A percentile compares a stretch with the other conserved stretches of the same genome.
Evolutionary conservation across 2,888 invertebrate species (phyloP).

Genomic region (Melipona bicolor): DNA sequence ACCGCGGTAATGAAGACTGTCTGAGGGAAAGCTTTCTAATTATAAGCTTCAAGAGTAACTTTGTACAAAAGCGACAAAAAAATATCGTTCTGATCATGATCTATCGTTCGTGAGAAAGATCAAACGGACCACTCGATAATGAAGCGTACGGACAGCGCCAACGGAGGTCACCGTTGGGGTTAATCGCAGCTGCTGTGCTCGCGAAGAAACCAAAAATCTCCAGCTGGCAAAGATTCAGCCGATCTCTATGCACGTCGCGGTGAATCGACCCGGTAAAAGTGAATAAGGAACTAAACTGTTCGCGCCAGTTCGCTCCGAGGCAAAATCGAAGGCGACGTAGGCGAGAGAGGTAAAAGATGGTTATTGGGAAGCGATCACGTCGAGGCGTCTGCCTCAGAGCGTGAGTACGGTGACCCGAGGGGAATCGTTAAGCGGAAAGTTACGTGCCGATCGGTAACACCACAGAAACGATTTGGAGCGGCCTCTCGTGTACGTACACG

Average conservation of each 20-base stretch:
- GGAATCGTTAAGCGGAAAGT: conserved; percentile 67
- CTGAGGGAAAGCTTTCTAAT: conserved; percentile 8
- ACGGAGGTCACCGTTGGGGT: conserved; percentile 15
- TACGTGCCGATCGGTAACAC: conserved; percentile 67
- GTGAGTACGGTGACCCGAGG: conserved; percentile 61
- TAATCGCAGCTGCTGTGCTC: conserved; percentile 19
- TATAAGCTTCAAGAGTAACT: conserved; percentile 4
- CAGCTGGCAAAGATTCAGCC: not conserved
- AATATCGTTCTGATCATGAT: not conserved
- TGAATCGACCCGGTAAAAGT: conserved; percentile 34
- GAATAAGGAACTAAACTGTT: conserved; percentile 48
- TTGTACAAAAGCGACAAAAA: conserved; percentile 9
- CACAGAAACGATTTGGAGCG: conserved; percentile 63
- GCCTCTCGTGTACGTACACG: conserved; percentile 30
- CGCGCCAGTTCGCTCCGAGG: conserved; percentile 9
- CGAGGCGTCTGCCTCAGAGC: conserved; percentile 61
- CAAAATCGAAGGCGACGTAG: conserved; percentile 36
- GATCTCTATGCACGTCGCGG: not conserved
- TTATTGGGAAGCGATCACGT: conserved; percentile 63
- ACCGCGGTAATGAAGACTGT: conserved; percentile 4
- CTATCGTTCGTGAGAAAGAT: conserved; percentile 14
- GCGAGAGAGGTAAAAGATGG: conserved; percentile 45
- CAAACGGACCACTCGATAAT: not conserved
- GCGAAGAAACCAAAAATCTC: conserved; percentile 5
- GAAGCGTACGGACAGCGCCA: conserved; percentile 11